Percentiles rank a stretch among this genome's conserved stretches.
Evolutionary conservation across 2,888 invertebrate species (phyloP).

Genomic region (Lumbricus terrestris): DNA sequence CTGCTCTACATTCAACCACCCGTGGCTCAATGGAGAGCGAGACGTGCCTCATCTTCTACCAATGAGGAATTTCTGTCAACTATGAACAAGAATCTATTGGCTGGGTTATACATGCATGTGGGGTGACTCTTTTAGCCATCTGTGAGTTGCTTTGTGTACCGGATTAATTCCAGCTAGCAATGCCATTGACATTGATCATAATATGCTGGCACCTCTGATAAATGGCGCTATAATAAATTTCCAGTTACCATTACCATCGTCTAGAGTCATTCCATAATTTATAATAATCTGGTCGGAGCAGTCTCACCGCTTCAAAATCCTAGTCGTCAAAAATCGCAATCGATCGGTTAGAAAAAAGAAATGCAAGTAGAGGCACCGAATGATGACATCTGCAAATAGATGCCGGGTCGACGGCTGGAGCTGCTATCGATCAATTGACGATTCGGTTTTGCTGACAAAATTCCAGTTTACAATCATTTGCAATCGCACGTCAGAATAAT

Average conservation of each 20-base stretch:
- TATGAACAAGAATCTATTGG: no score
- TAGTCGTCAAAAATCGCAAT: not conserved
- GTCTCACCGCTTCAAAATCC: not conserved
- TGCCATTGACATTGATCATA: no score
- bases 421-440: not conserved
- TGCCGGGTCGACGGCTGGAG: constrained; percentile 3
- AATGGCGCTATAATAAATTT: no score
- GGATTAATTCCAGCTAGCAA: no score
- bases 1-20: no score
- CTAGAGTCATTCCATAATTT: not conserved
- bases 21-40: no score
- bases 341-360: not conserved
- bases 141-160: no score
- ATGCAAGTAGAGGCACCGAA: not conserved
- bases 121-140: no score
- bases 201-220: no score
- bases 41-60: no score
- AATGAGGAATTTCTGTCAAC: no score
- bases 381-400: not conserved
- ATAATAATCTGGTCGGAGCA: not conserved
- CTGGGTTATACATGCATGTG: no score
- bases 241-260: not conserved
- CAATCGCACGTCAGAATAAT: not conserved
- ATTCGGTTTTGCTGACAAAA: not conserved
- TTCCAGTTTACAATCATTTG: not conserved